Base-by-base conservation (phyloP, 2,113 vertebrate species). In the Hiodon alosoides region DNA sequence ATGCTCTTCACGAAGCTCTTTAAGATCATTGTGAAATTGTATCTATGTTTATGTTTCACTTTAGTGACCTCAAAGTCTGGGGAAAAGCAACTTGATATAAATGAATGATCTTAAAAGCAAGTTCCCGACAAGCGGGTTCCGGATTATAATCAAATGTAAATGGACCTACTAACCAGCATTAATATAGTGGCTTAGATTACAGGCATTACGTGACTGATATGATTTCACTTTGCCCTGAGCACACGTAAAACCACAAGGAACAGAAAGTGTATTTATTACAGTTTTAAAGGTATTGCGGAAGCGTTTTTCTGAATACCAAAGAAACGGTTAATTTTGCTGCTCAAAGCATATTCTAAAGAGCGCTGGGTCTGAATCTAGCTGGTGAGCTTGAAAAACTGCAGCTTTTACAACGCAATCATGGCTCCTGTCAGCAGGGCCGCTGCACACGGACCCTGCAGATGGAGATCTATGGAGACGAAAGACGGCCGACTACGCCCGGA, bases 351-450 rank as follows among this genome's bases (percentile, higher is more conserved):
- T 79, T 88, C 90, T 89, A 90, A 87, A 85, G 87, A 91, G 88
- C 85, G 81, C 79, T 48, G 84, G 87, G 89, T 89, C 87, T 83
- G 79, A 83, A 83, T 90, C 88, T 88, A 87, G 88, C 89, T 86
- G 88, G 86, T 84, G 84, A 88, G 87, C 90, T 31, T 31, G 90
- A 91, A 89, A 90, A 91, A 92, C 84, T 89, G 89, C 86, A 85
- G 84, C 86, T 82, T 87, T 90, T 89, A 90, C 87, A 85, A 86
- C 90, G 89, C 88, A 90, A 90, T 90, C 88, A 91, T 90, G 87
- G 88, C 86, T 85, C 78, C 86, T 87, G 89, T 89, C 89, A 86
- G 86, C 82, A 77, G 74, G 80, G 84, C 86, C 85, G 85, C 84
- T 77, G n/a, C 78, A 84, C 82, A 81, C 83, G 83, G 78, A 75